Conservation (phyloP, 2,113 vertebrate genomes). For the Baryphthengus martii region DNA sequence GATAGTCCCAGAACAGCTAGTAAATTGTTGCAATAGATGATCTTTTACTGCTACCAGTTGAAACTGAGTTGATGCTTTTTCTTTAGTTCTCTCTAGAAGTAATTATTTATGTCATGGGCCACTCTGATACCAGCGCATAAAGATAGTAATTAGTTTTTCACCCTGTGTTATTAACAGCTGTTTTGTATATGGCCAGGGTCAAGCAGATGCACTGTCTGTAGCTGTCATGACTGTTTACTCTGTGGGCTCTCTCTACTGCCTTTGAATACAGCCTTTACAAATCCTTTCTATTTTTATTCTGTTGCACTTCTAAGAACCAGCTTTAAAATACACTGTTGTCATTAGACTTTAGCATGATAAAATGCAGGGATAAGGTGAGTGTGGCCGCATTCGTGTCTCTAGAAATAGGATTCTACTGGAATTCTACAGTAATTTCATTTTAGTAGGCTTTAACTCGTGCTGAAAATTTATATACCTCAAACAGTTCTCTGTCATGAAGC, state of each 20-base stretch:
- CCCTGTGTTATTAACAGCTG: background rate
- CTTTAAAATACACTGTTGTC: background rate
- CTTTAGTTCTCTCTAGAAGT: background rate
- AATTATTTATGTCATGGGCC: background rate
- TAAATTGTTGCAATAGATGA: background rate
- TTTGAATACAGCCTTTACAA: background rate
- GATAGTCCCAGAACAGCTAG: background rate
- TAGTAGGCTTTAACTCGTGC: background rate
- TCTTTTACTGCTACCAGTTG: background rate
- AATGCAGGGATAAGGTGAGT: background rate
- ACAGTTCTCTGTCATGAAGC: background rate
- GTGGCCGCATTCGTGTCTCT: background rate
- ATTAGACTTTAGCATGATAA: background rate
- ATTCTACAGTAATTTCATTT: background rate
- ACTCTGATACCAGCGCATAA: background rate
- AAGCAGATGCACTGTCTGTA: background rate
- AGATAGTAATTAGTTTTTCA: background rate
- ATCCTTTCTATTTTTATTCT: conserved; percentile 15
- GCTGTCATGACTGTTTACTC: background rate
- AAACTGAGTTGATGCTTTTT: background rate
- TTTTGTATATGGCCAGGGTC: background rate
- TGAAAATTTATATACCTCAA: background rate
- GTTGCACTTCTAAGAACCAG: background rate
- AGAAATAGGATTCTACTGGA: background rate
- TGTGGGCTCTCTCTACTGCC: background rate